A percentile compares a stretch with the other conserved stretches of the same genome.
Evolutionary conservation across 53 echinoderm and acorn worm genomes (phyloP).

Genomic region (Hippasteria phrygiana): DNA sequence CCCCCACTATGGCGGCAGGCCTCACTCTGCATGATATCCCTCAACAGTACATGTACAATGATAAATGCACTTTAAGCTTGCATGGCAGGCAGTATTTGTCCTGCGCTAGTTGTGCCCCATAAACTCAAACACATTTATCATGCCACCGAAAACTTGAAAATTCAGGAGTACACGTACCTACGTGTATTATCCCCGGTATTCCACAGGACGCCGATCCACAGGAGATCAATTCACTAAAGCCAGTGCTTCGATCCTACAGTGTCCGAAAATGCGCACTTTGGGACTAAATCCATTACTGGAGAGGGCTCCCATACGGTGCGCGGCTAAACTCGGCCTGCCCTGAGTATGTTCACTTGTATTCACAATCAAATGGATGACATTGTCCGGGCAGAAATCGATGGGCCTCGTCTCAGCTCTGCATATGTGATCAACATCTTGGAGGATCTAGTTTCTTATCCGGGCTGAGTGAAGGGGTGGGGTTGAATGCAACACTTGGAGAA

Average conservation of each 20-base stretch:
- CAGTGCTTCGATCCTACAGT: neutral
- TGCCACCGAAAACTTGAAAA: neutral
- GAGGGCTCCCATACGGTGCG: neutral
- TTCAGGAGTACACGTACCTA: neutral
- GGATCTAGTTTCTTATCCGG: constrained; percentile 46
- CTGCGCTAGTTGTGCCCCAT: neutral
- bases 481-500: constrained; percentile 38
- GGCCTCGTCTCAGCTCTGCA: constrained; percentile 4
- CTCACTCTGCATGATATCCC: neutral
- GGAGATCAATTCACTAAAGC: constrained; percentile 9
- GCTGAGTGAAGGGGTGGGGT: neutral
- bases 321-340: neutral
- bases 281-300: neutral
- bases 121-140: neutral
- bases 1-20: neutral
- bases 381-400: constrained; percentile 47
- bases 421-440: constrained; percentile 37
- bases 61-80: neutral
- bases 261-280: constrained; percentile 10
- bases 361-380: constrained; percentile 5
- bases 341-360: neutral
- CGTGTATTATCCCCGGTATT: constrained; percentile 5
- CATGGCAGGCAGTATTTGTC: neutral
- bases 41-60: neutral
- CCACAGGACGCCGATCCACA: neutral